Percentiles rank a stretch among this genome's conserved stretches.
phyloP scores from a whole-genome alignment of 1,140 invertebrate genomes.

The Planococcus citri region DNA sequence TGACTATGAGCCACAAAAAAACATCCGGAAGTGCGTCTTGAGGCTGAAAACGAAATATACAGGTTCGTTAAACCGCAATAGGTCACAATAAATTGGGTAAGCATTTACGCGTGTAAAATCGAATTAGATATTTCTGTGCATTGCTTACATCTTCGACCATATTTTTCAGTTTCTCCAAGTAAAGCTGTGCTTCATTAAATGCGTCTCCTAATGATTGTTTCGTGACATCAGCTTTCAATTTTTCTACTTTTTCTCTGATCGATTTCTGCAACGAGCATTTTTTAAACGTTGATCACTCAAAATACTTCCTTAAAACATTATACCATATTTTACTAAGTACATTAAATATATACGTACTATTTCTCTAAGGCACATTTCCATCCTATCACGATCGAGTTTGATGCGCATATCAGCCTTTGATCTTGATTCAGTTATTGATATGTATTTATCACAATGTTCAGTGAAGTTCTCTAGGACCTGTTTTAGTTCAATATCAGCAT shows the following conservation, averaged over 20 bases:
- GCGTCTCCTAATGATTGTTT: constrained; percentile 68
- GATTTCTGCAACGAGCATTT: constrained; percentile 46
- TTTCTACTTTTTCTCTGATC: constrained; percentile 52
- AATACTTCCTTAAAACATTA: too few species aligned
- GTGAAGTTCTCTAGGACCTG: constrained; percentile 56
- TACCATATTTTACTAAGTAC: too few species aligned
- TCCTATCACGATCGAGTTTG: constrained; percentile 70
- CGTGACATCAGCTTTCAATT: constrained; percentile 62
- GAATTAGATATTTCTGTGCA: too few species aligned
- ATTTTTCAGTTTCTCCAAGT: constrained; percentile 54
- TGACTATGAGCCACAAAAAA: constrained; percentile 76
- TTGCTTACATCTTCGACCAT: constrained; percentile 68
- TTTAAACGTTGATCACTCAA: too few species aligned
- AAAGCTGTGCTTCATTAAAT: constrained; percentile 54
- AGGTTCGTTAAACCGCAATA: too few species aligned
- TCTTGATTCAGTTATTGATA: constrained; percentile 41
- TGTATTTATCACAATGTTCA: constrained; percentile 50
- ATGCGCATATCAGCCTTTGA: constrained; percentile 55
- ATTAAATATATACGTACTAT: too few species aligned
- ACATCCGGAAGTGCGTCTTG: constrained; percentile 76
- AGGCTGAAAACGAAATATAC: constrained; percentile 48
- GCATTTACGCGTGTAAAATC: too few species aligned
- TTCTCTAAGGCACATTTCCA: constrained; percentile 63
- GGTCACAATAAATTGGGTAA: too few species aligned
- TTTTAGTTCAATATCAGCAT: constrained; percentile 50